Evolutionary conservation across 2,113 vertebrate genomes (phyloP).

Genomic region (Oreochromis tanganicae): DNA sequence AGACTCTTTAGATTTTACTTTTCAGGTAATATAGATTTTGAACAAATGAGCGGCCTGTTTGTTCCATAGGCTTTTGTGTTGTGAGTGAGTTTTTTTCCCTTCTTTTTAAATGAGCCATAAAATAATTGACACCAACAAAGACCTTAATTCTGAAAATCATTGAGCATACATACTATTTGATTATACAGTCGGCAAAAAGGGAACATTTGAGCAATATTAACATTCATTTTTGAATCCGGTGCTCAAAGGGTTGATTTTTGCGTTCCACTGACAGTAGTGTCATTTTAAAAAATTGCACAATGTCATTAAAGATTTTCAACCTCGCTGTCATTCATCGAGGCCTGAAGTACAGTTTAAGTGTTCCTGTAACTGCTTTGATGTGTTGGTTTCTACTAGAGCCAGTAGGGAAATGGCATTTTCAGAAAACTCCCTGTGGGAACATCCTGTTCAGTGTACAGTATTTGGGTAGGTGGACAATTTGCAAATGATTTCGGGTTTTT

Average conservation of each 20-base stretch:
- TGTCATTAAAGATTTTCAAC: not conserved
- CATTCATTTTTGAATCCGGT: not conserved
- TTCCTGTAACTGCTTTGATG: slow-evolving; percentile 1
- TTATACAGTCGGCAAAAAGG: not conserved
- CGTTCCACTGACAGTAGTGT: not conserved
- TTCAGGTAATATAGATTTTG: not conserved
- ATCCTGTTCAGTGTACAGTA: not conserved
- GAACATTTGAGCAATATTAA: not conserved
- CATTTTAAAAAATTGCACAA: not conserved
- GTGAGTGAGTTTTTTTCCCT: not conserved
- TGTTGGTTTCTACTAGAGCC: not conserved
- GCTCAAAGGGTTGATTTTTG: not conserved
- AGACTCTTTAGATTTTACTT: not conserved
- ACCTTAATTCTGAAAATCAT: not conserved
- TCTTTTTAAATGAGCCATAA: not conserved
- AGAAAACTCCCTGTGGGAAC: not conserved
- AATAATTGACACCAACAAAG: not conserved
- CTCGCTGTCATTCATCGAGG: not conserved
- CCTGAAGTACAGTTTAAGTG: not conserved
- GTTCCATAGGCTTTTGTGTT: not conserved
- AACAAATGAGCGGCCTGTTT: not conserved
- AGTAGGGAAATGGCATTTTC: not conserved
- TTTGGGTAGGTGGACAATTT: not conserved
- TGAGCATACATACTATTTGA: not conserved
- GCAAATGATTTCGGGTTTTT: not conserved